Evolutionary conservation across 2,113 vertebrate species (phyloP).

Genomic region (Thryonomys swinderianus): DNA sequence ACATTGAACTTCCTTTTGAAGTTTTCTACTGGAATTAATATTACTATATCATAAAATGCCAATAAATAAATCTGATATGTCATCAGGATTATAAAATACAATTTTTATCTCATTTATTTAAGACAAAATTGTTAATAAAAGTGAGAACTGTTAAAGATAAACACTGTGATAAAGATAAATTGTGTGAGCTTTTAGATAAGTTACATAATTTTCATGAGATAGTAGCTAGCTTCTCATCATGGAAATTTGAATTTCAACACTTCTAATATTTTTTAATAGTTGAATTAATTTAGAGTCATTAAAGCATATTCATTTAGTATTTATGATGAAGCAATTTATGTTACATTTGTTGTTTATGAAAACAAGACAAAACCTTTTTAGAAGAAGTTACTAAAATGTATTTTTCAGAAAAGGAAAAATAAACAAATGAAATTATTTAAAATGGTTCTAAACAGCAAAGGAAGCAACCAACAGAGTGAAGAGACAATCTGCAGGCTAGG

Average conservation of each 20-base stretch:
- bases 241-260: not conserved
- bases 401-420: not conserved
- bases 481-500: not conserved
- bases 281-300: not conserved
- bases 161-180: not conserved
- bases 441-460: not conserved
- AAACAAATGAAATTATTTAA: not conserved
- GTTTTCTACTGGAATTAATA: not conserved
- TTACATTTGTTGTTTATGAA: not conserved
- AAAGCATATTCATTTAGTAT: not conserved
- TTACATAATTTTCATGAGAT: not conserved
- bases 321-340: not conserved
- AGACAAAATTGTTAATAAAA: not conserved
- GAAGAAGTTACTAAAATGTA: not conserved
- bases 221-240: not conserved
- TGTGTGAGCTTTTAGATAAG: not conserved
- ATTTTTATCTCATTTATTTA: conserved; percentile 22
- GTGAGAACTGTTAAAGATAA: conserved; percentile 23
- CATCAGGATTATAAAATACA: not conserved
- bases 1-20: not conserved
- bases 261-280: not conserved
- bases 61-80: conserved; percentile 12
- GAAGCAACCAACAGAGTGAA: not conserved
- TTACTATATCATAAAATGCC: conserved; percentile 12
- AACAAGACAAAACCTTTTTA: not conserved